A percentile compares a stretch with the other conserved stretches of the same genome.
Evolutionary conservation across 2,888 invertebrate species (phyloP).

Genomic region (Nomada hirtipes): DNA sequence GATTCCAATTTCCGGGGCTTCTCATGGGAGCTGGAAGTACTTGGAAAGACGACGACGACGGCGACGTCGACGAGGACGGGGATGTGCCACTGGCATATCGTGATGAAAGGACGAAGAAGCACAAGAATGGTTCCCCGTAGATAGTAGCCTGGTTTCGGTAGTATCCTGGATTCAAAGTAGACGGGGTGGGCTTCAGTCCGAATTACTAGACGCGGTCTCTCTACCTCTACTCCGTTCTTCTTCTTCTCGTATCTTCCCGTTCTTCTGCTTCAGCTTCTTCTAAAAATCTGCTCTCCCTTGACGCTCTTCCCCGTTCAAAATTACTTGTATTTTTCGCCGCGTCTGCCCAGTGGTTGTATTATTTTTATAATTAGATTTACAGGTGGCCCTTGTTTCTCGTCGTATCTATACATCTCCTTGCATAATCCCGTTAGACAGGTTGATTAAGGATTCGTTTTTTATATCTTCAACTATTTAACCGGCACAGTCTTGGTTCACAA

Average conservation of each 20-base stretch:
- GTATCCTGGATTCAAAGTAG: conserved; percentile 55
- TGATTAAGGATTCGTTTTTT: conserved; percentile 23
- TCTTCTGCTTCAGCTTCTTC: background rate
- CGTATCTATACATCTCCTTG: background rate
- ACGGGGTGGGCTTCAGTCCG: conserved; percentile 54
- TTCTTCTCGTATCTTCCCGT: conserved; percentile 35
- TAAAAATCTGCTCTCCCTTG: background rate
- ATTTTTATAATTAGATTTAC: conserved; percentile 29
- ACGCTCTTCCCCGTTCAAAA: background rate
- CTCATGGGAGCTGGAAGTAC: conserved; percentile 60
- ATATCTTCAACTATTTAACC: background rate
- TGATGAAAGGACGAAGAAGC: conserved; percentile 64
- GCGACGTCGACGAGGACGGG: conserved; percentile 48
- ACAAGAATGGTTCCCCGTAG: conserved; percentile 56
- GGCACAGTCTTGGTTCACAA: conserved; percentile 8
- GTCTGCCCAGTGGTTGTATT: conserved; percentile 3
- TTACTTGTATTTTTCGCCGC: background rate
- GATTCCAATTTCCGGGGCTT: conserved; percentile 81
- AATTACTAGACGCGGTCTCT: conserved; percentile 60
- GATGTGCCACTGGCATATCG: conserved; percentile 65
- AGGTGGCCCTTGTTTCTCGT: conserved; percentile 2
- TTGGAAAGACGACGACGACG: conserved; percentile 47
- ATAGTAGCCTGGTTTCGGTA: conserved; percentile 57
- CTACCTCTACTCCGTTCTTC: conserved; percentile 18
- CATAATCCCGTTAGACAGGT: conserved; percentile 17